Percentiles rank a stretch among this genome's conserved stretches.
phyloP scores from a whole-genome alignment of 2,888 invertebrate genomes.

The Tetragonula carbonaria region DNA sequence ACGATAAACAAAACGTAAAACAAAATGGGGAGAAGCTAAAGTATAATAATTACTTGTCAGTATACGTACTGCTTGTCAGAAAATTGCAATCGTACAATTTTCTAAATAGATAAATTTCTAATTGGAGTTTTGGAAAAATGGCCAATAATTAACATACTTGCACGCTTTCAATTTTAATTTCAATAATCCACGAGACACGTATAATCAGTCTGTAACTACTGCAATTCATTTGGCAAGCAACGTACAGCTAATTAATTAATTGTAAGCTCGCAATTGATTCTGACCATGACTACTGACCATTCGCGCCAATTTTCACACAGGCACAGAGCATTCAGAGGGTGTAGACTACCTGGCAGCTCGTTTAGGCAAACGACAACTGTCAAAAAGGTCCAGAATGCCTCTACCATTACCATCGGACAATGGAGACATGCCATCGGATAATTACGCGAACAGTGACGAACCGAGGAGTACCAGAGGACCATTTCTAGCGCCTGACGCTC shows the following conservation, averaged over 20 bases:
- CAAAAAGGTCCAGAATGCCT: slow-evolving; percentile 86
- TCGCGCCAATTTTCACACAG: slow-evolving; percentile 57
- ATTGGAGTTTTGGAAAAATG: too few relatives aligned
- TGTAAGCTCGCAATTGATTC: too few relatives aligned
- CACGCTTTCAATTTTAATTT: too few relatives aligned
- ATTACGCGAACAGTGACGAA: slow-evolving; percentile 76
- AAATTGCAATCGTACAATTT: too few relatives aligned
- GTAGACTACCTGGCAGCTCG: slow-evolving; percentile 87
- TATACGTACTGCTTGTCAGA: too few relatives aligned
- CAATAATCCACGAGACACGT: too few relatives aligned
- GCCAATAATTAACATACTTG: too few relatives aligned
- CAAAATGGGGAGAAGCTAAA: neutral
- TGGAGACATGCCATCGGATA: slow-evolving; percentile 74
- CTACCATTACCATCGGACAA: slow-evolving; percentile 76
- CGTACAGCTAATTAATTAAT: too few relatives aligned
- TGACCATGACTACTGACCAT: neutral
- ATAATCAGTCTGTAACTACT: too few relatives aligned
- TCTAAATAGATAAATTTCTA: too few relatives aligned
- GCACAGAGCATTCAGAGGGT: slow-evolving; percentile 81
- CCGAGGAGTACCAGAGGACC: slow-evolving; percentile 81
- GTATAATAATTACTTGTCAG: too few relatives aligned
- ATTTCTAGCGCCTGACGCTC: slow-evolving; percentile 87
- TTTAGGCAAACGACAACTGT: slow-evolving; percentile 86
- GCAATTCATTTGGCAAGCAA: too few relatives aligned
- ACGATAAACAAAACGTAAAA: neutral